Percentiles rank a stretch among this genome's conserved stretches.
These are phyloP conservation scores for Mesoclemmys tuberculata DNA, from an alignment of 2,113 vertebrate genomes.

Conservation along the genomic window DNA sequence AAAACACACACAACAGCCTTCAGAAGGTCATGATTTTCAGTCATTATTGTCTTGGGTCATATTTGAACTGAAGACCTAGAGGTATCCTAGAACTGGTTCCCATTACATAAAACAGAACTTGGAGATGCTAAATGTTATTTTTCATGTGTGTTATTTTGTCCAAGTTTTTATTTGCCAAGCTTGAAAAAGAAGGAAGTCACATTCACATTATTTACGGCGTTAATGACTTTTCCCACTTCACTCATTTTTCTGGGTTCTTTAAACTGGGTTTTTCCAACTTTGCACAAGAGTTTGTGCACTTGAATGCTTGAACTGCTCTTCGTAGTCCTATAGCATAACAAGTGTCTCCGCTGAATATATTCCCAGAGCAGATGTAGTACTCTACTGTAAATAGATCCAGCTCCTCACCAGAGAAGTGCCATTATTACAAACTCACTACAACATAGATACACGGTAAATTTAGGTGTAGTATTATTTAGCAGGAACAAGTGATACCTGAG, in stretches of 20 bases:
- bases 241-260: background rate
- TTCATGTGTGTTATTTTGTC: background rate
- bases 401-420: background rate
- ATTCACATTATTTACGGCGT: background rate
- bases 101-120: background rate
- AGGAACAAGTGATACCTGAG: background rate
- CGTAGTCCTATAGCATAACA: conserved; percentile 8
- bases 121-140: background rate
- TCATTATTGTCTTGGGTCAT: background rate
- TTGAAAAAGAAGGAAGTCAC: background rate
- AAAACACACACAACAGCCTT: background rate
- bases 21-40: background rate
- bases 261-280: background rate
- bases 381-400: background rate
- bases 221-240: background rate
- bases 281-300: background rate
- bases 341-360: conserved; percentile 19
- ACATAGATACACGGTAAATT: background rate
- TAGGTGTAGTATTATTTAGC: background rate
- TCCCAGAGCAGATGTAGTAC: background rate
- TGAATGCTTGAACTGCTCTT: conserved; percentile 36
- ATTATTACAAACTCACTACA: background rate
- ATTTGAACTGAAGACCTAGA: background rate
- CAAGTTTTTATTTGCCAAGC: background rate
- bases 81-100: background rate